A percentile compares a stretch with the other conserved stretches of the same genome.
Evolutionary conservation across 2,113 vertebrate species (phyloP).

Genomic region (Phasianus colchicus): DNA sequence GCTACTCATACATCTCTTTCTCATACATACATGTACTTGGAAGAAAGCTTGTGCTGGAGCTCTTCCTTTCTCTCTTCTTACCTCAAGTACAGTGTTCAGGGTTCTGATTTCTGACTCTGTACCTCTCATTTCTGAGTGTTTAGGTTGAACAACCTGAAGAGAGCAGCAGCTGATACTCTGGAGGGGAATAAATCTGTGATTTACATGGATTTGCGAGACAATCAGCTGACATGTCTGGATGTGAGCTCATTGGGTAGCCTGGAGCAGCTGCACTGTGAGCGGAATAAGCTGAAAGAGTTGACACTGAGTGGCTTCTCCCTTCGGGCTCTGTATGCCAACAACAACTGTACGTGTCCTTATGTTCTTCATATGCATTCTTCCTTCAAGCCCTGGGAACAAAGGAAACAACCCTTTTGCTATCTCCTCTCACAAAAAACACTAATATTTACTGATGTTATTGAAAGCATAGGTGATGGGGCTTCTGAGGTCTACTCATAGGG

Average conservation of each 20-base stretch:
- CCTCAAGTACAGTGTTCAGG: background rate
- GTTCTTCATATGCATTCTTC: background rate
- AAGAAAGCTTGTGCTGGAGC: background rate
- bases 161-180: slow-evolving; percentile 77
- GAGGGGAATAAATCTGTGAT: slow-evolving; percentile 87
- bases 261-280: slow-evolving; percentile 92
- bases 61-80: background rate
- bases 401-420: background rate
- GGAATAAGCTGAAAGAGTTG: slow-evolving; percentile 89
- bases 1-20: background rate
- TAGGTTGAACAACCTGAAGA: slow-evolving; percentile 90
- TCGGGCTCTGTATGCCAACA: slow-evolving; percentile 85
- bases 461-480: fast-evolving
- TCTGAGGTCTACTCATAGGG: background rate
- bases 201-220: slow-evolving; percentile 92
- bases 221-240: slow-evolving; percentile 87
- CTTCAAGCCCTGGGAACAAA: background rate
- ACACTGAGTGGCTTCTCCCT: slow-evolving; percentile 90
- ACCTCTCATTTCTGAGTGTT: slow-evolving; percentile 57
- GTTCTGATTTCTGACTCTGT: background rate
- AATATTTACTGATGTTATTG: background rate
- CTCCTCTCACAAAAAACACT: fast-evolving
- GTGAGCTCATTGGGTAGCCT: slow-evolving; percentile 87
- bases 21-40: background rate
- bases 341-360: slow-evolving; percentile 85